Evolutionary conservation across 1,140 invertebrate species (phyloP).

Genomic region (Drosophila bifasciata): DNA sequence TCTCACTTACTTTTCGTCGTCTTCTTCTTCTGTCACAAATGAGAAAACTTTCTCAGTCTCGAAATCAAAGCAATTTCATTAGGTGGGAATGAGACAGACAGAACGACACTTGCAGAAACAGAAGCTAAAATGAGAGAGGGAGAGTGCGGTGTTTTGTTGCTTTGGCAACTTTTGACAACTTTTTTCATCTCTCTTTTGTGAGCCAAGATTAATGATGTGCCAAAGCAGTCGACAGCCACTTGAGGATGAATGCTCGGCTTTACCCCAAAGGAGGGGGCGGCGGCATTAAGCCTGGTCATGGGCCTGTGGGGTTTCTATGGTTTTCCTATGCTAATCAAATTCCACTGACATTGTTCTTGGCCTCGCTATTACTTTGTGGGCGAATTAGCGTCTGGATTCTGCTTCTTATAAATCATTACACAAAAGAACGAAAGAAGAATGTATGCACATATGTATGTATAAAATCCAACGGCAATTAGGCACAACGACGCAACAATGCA

Average conservation of each 20-base stretch:
- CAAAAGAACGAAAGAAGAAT: conserved; percentile 24
- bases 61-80: conserved; percentile 79
- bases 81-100: conserved; percentile 24
- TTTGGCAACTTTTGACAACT: conserved; percentile 53
- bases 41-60: conserved; percentile 65
- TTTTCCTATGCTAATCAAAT: conserved; percentile 41
- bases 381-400: not conserved
- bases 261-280: not conserved
- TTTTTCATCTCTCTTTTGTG: conserved; percentile 49
- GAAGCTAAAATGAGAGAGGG: conserved; percentile 19
- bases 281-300: not conserved
- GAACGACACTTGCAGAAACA: conserved; percentile 5
- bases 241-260: conserved; percentile 24
- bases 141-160: conserved; percentile 40
- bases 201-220: conserved; percentile 57
- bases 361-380: conserved; percentile 6
- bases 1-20: not conserved
- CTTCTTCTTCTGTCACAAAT: conserved; percentile 34
- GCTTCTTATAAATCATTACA: conserved; percentile 32
- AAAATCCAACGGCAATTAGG: conserved; percentile 37
- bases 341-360: conserved; percentile 31
- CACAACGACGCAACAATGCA: conserved; percentile 43
- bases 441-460: too few species aligned
- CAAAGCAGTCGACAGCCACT: conserved; percentile 3
- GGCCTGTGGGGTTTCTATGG: not conserved